Evolutionary conservation across 2,888 invertebrate species (phyloP).

Genomic region (Agelastica alni): DNA sequence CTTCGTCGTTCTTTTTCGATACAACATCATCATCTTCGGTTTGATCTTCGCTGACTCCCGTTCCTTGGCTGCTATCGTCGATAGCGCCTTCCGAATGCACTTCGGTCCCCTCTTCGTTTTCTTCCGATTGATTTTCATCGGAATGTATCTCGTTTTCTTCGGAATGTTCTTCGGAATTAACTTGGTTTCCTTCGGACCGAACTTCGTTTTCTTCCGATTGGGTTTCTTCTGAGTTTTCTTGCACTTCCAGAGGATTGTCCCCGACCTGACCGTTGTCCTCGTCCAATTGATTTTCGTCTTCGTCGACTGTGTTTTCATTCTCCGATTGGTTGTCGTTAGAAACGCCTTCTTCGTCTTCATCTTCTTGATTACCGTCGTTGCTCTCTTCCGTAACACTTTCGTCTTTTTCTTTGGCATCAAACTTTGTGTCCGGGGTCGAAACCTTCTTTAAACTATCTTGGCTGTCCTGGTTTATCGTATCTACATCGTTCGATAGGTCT

Average conservation of each 20-base stretch:
- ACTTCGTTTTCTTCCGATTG: conserved; percentile 21
- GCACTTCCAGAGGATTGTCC: conserved; percentile 22
- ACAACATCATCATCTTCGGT: conserved; percentile 4
- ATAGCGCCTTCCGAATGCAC: conserved; percentile 20
- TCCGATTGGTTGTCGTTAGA: conserved; percentile 1
- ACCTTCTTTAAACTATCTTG: conserved; percentile 38
- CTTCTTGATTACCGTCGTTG: conserved; percentile 28
- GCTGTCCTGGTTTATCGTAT: conserved; percentile 40
- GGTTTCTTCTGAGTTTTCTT: background rate
- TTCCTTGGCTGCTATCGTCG: conserved; percentile 39
- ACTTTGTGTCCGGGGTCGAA: conserved; percentile 29
- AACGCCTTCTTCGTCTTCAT: conserved; percentile 6
- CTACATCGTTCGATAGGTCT: conserved; percentile 45
- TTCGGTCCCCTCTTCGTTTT: conserved; percentile 31
- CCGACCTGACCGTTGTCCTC: conserved; percentile 25
- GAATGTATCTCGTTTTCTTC: conserved; percentile 36
- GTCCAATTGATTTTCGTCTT: conserved; percentile 33
- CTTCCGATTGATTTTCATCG: conserved; percentile 20
- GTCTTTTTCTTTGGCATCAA: conserved; percentile 37
- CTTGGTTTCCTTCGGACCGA: conserved; percentile 34
- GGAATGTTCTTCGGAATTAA: conserved; percentile 22
- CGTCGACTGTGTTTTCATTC: conserved; percentile 33
- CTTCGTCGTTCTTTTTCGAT: background rate
- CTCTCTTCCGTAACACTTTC: conserved; percentile 27
- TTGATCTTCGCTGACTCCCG: conserved; percentile 27